These are phyloP conservation scores for Balaeniceps rex DNA, from an alignment of 2,113 vertebrate genomes.

Conservation along the genomic window DNA sequence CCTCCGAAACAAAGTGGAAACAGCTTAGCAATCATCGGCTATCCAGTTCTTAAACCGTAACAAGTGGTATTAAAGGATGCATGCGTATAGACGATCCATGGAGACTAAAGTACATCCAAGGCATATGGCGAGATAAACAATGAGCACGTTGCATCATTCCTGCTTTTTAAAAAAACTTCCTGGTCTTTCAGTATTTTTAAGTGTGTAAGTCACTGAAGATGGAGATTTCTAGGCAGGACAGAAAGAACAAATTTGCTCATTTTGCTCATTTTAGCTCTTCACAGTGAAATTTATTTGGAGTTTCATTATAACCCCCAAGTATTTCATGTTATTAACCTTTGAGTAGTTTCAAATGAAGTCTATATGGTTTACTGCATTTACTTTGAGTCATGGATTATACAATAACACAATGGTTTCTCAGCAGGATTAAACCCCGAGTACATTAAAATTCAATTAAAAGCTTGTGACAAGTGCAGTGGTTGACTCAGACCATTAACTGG, in stretches of 20 bases:
- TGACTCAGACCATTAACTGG: background rate
- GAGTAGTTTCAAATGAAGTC: background rate
- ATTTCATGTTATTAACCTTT: background rate
- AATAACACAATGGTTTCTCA: background rate
- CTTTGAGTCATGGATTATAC: slow-evolving; percentile 22
- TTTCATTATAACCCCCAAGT: background rate
- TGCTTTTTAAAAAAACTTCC: background rate
- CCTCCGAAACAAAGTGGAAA: background rate
- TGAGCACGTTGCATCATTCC: background rate
- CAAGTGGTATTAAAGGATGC: background rate
- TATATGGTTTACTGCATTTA: background rate
- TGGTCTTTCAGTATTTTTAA: background rate
- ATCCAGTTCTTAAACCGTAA: background rate
- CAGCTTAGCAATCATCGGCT: background rate
- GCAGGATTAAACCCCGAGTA: slow-evolving; percentile 10
- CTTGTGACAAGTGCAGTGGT: slow-evolving; percentile 2
- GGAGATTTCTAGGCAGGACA: background rate
- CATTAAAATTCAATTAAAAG: slow-evolving; percentile 58
- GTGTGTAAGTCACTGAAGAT: background rate
- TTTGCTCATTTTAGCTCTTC: background rate
- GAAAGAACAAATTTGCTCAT: background rate
- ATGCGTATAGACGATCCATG: fast-evolving
- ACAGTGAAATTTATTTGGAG: background rate
- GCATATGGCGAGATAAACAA: background rate
- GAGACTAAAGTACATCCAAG: background rate